Evolutionary conservation across 2,113 vertebrate species (phyloP), one percentile per base, ranked within the genome.

Genomic region (Psephotus haematonotus): DNA sequence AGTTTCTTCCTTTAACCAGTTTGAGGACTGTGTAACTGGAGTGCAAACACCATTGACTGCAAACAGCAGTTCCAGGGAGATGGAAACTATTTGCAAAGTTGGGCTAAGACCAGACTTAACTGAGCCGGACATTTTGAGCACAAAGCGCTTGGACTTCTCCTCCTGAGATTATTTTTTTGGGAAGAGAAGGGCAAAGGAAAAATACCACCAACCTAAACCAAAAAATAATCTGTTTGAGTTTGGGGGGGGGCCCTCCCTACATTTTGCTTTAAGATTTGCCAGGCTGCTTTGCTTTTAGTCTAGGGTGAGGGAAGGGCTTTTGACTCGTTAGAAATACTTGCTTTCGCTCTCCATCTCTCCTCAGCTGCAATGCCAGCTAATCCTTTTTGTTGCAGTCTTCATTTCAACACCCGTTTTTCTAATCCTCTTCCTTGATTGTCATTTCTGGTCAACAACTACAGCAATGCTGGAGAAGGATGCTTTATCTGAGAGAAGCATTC

Each of bases 81-180:
- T 76, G 92, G 93, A 91, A 97, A 95, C 28, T 85, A 76, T 91
- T 70, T 68, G 89, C 35, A n/a, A 6, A 41, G 60, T 53, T 82
- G 53, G 67, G 91, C 75, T 94, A 64, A 82, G 46, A 87, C 44
- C 74, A 89, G 81, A 35, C 80, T 63, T 74, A 50, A 49, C 92
- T 11, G 57, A 88, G 74, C 31, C 0, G 8, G 86, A 67, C 86
- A 81, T 64, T 91, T 74, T 71, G 88, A 92, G 76, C 88, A 86
- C 64, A 59, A 44, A 88, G 29, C 6, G 31, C 39, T 93, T 47
- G 69, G 88, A 46, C 65, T 92, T 78, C 59, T 75, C 82, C 37
- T 80, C n/a, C 79, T 19, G 65, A 90, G 89, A 47, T 47, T 71
- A n/a, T 63, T 79, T 43, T 86, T 70, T 5, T 1, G 8, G 55